A percentile compares a stretch with the other conserved stretches of the same genome.
Conservation (phyloP, 2,797 vertebrate genomes). For the Dendrocincla fuliginosa region DNA sequence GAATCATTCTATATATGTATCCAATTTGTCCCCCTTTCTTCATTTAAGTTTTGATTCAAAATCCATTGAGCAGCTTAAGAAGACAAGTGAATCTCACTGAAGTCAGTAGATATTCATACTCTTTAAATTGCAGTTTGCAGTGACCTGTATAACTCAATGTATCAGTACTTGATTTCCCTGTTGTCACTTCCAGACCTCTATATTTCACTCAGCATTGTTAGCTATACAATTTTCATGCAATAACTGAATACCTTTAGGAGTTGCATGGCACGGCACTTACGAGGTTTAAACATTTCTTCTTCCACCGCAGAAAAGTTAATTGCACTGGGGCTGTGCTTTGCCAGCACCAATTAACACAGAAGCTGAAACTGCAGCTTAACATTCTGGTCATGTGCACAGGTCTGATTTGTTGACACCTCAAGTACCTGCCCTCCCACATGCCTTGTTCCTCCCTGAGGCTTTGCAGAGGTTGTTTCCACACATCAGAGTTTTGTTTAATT, state of each 20-base stretch:
- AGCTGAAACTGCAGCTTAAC: neutral
- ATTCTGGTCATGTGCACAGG: neutral
- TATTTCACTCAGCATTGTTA: neutral
- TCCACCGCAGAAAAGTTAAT: conserved; percentile 40
- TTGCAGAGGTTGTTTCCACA: neutral
- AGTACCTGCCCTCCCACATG: neutral
- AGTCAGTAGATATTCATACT: neutral
- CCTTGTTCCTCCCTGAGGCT: neutral
- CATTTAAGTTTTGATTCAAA: neutral
- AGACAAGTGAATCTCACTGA: neutral
- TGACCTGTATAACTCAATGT: neutral
- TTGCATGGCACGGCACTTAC: neutral
- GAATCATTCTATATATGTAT: neutral
- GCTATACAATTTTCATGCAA: neutral
- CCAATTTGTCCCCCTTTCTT: neutral
- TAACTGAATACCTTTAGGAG: conserved; percentile 28
- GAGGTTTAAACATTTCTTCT: conserved; percentile 35
- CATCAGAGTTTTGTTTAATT: neutral
- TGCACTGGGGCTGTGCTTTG: conserved; percentile 10
- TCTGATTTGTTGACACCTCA: neutral
- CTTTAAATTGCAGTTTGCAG: neutral
- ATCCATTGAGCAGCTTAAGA: neutral
- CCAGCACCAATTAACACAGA: conserved; percentile 3
- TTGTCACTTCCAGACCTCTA: neutral
- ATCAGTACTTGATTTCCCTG: conserved; percentile 17